A percentile compares a stretch with the other conserved stretches of the same genome.
Conservation (phyloP, 2,113 vertebrate species). For the Notarius lentiginosus region DNA sequence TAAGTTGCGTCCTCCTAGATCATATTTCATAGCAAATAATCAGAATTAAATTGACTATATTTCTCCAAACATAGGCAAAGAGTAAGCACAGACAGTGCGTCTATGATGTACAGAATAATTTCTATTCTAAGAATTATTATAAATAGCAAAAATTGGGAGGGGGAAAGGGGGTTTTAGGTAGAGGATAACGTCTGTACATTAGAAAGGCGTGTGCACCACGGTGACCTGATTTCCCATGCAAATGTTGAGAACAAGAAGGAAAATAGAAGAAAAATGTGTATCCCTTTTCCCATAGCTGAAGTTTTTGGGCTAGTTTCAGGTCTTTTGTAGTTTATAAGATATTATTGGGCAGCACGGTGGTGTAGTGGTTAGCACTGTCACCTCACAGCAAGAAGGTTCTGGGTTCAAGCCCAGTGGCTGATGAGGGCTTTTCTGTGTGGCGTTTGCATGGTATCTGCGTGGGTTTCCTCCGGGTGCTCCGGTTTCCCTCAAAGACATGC, state of each 20-base stretch:
- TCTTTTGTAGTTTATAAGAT: not conserved
- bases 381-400: too few species aligned
- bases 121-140: not conserved
- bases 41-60: not conserved
- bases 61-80: not conserved
- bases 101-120: not conserved
- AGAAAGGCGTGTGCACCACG: not conserved
- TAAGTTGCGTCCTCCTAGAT: not conserved
- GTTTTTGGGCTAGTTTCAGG: not conserved
- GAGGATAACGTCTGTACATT: not conserved
- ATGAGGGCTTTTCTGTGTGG: too few species aligned
- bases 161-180: not conserved
- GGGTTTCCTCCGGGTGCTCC: too few species aligned
- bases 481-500: too few species aligned
- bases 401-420: too few species aligned
- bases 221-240: not conserved
- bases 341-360: too few species aligned
- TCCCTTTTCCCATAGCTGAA: not conserved
- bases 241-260: not conserved
- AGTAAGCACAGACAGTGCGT: not conserved
- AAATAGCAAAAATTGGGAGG: not conserved
- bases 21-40: not conserved
- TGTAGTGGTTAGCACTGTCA: too few species aligned
- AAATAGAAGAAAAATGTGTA: not conserved
- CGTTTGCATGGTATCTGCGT: too few species aligned